Evolutionary conservation across 2,113 vertebrate genomes (phyloP), one percentile per base, ranked within the genome.

Genomic region (Dinomys branickii): DNA sequence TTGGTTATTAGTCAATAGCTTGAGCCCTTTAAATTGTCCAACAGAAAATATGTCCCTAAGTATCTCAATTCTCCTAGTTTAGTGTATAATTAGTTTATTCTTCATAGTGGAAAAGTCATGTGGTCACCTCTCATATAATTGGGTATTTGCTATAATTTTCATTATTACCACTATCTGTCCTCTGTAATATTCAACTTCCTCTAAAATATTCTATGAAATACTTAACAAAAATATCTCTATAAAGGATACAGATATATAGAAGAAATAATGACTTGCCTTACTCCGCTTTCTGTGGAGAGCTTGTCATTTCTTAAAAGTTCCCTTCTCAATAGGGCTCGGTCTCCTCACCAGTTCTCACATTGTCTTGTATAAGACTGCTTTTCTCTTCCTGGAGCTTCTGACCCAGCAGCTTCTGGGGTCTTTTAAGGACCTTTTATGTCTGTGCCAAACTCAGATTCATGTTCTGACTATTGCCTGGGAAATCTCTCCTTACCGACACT

Each of bases 51-150:
- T 89, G 61, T 75, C 26, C 73, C 50, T 44, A 54, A n/a, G 38
- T 81, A 24, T 85, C 80, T 85, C 22, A 75, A 19, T 75, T 92
- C 9, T 33, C 28, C n/a, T 47, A 22, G 56, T 38, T 90, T 50
- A 35, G 47, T 52, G 41, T 81, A 19, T 86, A 86, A 90, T 90
- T 92, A 92, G 77, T 75, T 65, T 82, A 47, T 35, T 71, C n/a
- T 58, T 69, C 50, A 22, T 14, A 87, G 65, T 77, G 13, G 33
- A 7, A 61, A 75, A 85, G 28, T n/a, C 19, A 47, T 47, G 9
- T 33, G 30, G 80, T 69, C 56, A 61, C 59, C 13, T 71, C 91
- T 61, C 54, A 47, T 30, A 28, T 35, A 67, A 78, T 16, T 10
- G 8, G 69, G 35, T 54, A 10, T 58, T 41, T 92, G 58, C 10